Base-by-base conservation (phyloP, 2,113 vertebrate species). In the Pontoporia blainvillei region DNA sequence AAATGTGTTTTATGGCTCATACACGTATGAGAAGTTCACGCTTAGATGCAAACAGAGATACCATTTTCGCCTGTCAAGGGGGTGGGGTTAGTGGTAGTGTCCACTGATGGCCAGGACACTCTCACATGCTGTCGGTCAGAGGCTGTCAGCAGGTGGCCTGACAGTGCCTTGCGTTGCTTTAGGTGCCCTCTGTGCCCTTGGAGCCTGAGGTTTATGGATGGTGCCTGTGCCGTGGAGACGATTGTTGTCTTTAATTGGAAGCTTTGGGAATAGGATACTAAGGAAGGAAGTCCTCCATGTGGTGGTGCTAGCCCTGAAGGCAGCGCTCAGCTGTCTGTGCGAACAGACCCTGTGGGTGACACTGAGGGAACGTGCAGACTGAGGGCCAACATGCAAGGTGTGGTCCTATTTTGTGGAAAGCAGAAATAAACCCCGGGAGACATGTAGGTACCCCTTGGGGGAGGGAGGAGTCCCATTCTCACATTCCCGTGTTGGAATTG, bases 311-410 rank as follows among this genome's bases (percentile, higher is more conserved):
- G 61, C 23, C 21, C 29, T 12, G 8, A 5, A 17, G 36, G 72
- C 12, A 59, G 36, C 8, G 3, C 23, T 46, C 59, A 1, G 36
- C 71, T 6, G 1, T 41, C 20, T 64, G n/a, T 73, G 29, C 21
- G 3, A 27, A 0, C 3, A 1, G 36, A 36, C 8, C 3, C 34
- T 20, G 1, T 44, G 20, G 1, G 5, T 49, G 39, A 17, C 25
- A 5, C 31, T 61, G 11, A 9, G 11, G 61, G 62, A 20, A 17
- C 18, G 27, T 27, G 8, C 18, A 5, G 3, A 44, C 62, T 12
- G 8, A 29, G 62, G 31, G 0, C 39, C 64, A 31, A 1, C 5
- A 1, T 8, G 49, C 39, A 54, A n/a, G 46, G 57, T 57, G 39
- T 67, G 76, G 46, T 17, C 44, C 29, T 75, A 0, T 25, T 78